phyloP scores from a whole-genome alignment of 2,888 invertebrate species.

The Tetragonisca angustula region DNA sequence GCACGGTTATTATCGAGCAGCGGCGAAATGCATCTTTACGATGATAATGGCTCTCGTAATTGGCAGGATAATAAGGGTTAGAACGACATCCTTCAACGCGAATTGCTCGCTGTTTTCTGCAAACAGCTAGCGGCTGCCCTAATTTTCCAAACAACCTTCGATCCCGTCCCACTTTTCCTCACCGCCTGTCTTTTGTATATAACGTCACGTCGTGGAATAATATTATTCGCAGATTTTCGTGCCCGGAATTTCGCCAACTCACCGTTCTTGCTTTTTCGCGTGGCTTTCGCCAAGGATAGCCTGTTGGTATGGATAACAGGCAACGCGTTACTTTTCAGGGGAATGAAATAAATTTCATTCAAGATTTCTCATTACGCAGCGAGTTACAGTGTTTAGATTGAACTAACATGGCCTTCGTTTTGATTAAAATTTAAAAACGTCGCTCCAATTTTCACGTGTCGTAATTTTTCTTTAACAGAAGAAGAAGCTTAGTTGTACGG shows the following conservation, averaged over 20 bases:
- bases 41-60: slow-evolving; percentile 42
- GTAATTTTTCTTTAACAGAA: not conserved
- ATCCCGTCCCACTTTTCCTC: not conserved
- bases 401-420: not conserved
- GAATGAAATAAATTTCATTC: slow-evolving; percentile 6
- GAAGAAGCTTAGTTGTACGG: too few species aligned
- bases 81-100: slow-evolving; percentile 36
- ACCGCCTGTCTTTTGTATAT: not conserved
- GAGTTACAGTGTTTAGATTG: not conserved
- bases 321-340: not conserved
- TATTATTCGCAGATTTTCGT: slow-evolving; percentile 33
- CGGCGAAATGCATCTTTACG: slow-evolving; percentile 22
- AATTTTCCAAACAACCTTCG: slow-evolving; percentile 43
- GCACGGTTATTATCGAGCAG: slow-evolving; percentile 53
- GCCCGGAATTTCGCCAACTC: slow-evolving; percentile 24
- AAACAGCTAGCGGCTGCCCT: not conserved
- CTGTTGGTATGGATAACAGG: not conserved
- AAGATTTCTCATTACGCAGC: not conserved
- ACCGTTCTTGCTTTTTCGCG: not conserved
- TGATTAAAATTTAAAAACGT: not conserved
- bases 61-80: slow-evolving; percentile 44
- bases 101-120: slow-evolving; percentile 4
- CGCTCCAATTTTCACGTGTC: not conserved
- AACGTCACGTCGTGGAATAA: slow-evolving; percentile 4
- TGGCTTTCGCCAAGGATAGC: not conserved